Conservation (phyloP, 1,140 invertebrate genomes). For the Temnothorax longispinosus region DNA sequence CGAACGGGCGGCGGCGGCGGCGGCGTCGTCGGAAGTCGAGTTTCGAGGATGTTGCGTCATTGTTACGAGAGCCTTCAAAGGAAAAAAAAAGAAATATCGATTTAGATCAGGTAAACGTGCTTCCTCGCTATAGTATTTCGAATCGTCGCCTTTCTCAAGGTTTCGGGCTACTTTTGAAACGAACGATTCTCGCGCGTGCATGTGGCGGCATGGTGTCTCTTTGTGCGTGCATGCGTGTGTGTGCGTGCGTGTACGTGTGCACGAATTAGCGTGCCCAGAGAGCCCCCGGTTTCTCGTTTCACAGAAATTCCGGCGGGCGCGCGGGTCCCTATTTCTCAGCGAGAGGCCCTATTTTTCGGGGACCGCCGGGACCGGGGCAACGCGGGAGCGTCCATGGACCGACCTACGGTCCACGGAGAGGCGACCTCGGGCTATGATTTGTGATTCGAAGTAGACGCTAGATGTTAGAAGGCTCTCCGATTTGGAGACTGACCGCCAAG, state of each 20-base stretch:
- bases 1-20: neutral
- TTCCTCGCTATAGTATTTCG: neutral
- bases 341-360: constrained; percentile 39
- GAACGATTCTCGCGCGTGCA: neutral
- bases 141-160: neutral
- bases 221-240: neutral
- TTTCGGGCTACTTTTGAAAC: neutral
- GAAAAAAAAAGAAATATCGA: neutral
- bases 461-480: constrained; percentile 71
- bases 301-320: constrained; percentile 42
- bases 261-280: constrained; percentile 25
- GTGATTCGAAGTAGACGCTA: constrained; percentile 74
- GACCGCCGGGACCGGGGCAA: neutral
- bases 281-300: constrained; percentile 45
- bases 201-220: neutral
- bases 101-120: too few species aligned
- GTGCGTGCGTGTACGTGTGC: neutral
- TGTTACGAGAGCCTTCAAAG: neutral
- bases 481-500: constrained; percentile 80
- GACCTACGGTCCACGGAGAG: constrained; percentile 40
- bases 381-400: neutral
- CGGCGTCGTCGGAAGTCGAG: neutral
- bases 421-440: constrained; percentile 74
- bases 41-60: neutral
- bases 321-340: constrained; percentile 17